Conservation (phyloP, 2,797 vertebrate genomes). For the Furcifer pardalis region DNA sequence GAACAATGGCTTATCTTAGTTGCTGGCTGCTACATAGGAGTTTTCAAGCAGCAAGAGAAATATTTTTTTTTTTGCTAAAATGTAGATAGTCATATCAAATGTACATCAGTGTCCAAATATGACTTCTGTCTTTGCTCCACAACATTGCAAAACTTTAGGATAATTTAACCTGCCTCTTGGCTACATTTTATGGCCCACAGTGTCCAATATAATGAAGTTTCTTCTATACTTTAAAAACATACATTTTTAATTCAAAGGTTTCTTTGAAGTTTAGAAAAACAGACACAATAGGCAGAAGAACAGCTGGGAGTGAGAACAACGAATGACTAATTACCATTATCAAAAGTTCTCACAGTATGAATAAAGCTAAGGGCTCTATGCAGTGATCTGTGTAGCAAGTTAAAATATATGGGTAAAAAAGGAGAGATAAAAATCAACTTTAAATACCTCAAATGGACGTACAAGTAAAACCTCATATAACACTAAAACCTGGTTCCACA, state of each 20-base stretch:
- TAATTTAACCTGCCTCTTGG: slow-evolving; percentile 25
- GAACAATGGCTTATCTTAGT: background rate
- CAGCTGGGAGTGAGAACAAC: slow-evolving; percentile 66
- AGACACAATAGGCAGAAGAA: slow-evolving; percentile 65
- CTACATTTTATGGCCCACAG: background rate
- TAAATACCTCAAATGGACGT: slow-evolving; percentile 59
- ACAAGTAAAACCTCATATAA: too few species aligned
- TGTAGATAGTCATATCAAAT: slow-evolving; percentile 7
- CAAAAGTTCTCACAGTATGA: slow-evolving; percentile 51
- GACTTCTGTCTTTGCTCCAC: slow-evolving; percentile 20
- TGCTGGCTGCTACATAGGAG: background rate
- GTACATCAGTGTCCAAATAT: slow-evolving; percentile 6
- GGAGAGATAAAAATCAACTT: slow-evolving; percentile 64
- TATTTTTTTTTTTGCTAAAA: slow-evolving; percentile 4
- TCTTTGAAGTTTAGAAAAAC: slow-evolving; percentile 61
- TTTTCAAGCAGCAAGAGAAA: background rate
- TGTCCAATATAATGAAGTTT: slow-evolving; percentile 32
- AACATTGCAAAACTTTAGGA: slow-evolving; percentile 14
- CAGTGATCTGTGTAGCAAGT: slow-evolving; percentile 66
- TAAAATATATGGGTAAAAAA: slow-evolving; percentile 36
- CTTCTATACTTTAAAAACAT: slow-evolving; percentile 41
- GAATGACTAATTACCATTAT: slow-evolving; percentile 69
- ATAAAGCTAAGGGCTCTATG: slow-evolving; percentile 29
- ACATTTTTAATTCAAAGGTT: slow-evolving; percentile 45
- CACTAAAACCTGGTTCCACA: too few species aligned